phyloP scores from a whole-genome alignment of 1,140 invertebrate species.

The Eciton burchellii region DNA sequence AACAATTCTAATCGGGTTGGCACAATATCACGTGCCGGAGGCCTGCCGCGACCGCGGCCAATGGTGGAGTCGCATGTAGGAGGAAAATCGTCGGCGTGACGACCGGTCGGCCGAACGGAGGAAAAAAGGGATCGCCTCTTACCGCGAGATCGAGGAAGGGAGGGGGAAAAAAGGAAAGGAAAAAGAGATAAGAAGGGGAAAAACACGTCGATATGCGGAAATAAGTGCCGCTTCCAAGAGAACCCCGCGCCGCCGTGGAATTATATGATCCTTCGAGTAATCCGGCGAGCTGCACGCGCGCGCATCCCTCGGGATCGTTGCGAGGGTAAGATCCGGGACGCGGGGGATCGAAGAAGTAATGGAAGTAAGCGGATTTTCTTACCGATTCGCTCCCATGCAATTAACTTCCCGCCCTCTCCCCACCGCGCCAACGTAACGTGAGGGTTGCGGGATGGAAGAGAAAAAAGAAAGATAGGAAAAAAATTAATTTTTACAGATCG shows the following conservation, averaged over 20 bases:
- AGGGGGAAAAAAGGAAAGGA: neutral
- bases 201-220: neutral
- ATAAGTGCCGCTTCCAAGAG: neutral
- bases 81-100: conserved; percentile 52
- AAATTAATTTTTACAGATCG: conserved; percentile 8
- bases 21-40: conserved; percentile 81
- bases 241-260: conserved; percentile 23
- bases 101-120: neutral
- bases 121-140: conserved; percentile 14
- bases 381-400: conserved; percentile 54
- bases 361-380: conserved; percentile 68
- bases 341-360: conserved; percentile 33
- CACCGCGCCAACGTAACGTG: neutral
- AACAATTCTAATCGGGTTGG: conserved; percentile 82
- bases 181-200: too few species aligned
- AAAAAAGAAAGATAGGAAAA: neutral
- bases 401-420: conserved; percentile 39
- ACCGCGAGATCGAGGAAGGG: neutral
- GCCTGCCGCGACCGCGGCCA: conserved; percentile 76
- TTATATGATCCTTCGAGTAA: conserved; percentile 50
- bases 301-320: conserved; percentile 17
- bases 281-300: conserved; percentile 17
- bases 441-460: neutral
- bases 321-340: conserved; percentile 4
- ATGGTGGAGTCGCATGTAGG: conserved; percentile 65